Evolutionary conservation across 1,140 invertebrate species (phyloP).

Genomic region (Bombus polaris): DNA sequence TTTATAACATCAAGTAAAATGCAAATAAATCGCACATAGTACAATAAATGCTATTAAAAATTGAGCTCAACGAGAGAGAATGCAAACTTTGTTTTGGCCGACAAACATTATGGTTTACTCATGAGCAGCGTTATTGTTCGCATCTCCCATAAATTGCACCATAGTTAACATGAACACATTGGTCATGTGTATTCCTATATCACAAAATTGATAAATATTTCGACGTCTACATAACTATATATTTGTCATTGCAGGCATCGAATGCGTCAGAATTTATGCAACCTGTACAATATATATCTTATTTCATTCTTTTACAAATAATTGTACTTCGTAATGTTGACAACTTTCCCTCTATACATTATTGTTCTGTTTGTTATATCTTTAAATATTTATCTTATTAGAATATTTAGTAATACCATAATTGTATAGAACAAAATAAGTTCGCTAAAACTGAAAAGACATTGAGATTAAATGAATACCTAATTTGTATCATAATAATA

Average conservation of each 20-base stretch:
- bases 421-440: neutral
- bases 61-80: constrained; percentile 41
- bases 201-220: constrained; percentile 39
- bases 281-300: neutral
- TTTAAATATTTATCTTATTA: neutral
- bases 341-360: neutral
- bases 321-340: neutral
- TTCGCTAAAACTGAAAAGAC: neutral
- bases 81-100: constrained; percentile 25
- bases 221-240: neutral
- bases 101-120: constrained; percentile 1
- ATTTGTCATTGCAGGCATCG: neutral
- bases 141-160: constrained; percentile 35
- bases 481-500: too few relatives aligned
- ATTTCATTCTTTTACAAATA: neutral
- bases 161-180: constrained; percentile 30
- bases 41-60: constrained; percentile 50
- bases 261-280: neutral
- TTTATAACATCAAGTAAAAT: constrained; percentile 49
- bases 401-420: neutral
- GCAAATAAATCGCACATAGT: constrained; percentile 17
- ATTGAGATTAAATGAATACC: neutral
- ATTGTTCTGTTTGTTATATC: neutral
- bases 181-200: constrained; percentile 40
- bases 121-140: constrained; percentile 3